These are phyloP conservation scores for Ectemnius continuus DNA, from an alignment of 2,888 invertebrate genomes.

Conservation along the genomic window DNA sequence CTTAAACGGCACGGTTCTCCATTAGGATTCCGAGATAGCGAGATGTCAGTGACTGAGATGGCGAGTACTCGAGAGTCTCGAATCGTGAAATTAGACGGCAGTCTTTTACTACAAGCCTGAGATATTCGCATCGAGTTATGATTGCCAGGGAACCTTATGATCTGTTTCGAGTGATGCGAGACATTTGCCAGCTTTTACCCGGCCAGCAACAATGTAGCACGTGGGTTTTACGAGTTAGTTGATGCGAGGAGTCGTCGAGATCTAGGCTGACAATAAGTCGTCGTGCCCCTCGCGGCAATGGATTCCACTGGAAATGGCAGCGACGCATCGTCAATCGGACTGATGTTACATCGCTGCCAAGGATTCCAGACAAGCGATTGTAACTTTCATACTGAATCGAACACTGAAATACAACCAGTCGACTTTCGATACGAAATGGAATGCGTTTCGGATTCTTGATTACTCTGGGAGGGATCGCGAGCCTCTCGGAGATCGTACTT, in stretches of 20 bases:
- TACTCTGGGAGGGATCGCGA: too few relatives aligned
- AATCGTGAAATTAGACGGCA: too few relatives aligned
- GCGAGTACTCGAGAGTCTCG: too few relatives aligned
- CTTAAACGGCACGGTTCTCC: slow-evolving; percentile 30
- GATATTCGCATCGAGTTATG: too few relatives aligned
- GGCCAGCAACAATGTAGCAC: too few relatives aligned
- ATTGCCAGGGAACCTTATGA: too few relatives aligned
- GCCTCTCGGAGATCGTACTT: too few relatives aligned
- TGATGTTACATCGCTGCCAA: slow-evolving; percentile 53
- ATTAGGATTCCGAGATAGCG: slow-evolving; percentile 44
- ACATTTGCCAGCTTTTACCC: too few relatives aligned
- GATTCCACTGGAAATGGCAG: slow-evolving; percentile 54
- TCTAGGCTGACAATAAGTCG: slow-evolving; percentile 43
- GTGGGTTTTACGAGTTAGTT: too few relatives aligned
- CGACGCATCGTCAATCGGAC: slow-evolving; percentile 59
- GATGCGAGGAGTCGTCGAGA: slow-evolving; percentile 15
- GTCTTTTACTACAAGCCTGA: too few relatives aligned
- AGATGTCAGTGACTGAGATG: not conserved
- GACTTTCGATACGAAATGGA: slow-evolving; percentile 15
- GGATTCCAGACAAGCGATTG: slow-evolving; percentile 27
- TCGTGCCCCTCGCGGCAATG: slow-evolving; percentile 48
- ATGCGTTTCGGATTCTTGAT: not conserved
- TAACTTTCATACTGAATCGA: slow-evolving; percentile 22
- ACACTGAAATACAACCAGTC: slow-evolving; percentile 36
- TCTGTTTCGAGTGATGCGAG: too few relatives aligned